Evolutionary conservation across 1,140 invertebrate species (phyloP), one percentile per base, ranked within the genome.

Genomic region (Eriosoma lanigerum): DNA sequence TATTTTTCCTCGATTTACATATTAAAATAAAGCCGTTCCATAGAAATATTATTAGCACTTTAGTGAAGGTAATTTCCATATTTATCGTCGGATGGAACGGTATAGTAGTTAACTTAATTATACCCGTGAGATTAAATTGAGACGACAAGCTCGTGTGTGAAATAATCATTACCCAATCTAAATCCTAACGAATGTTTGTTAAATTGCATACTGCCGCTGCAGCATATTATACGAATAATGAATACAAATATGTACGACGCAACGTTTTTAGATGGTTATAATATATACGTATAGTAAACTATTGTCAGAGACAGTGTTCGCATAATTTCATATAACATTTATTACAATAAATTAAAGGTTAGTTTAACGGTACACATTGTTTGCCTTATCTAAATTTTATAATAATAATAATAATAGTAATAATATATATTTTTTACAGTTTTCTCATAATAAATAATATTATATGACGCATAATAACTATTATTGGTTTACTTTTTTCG

Each of bases 281-380:
- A 13, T 6, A 44, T 60, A 44, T 9, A 19, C 32, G 21, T 66
- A 21, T 46, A 50, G 66, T 50, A 3, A 26, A 68, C 44, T 15
- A 48, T 48, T 68, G 66, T 68, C 21, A 68, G 38, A 68, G 21
- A 68, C 44, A 48, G 38, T 24, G 66, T 48, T 46, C 17, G 21
- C 44, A 68, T 68, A 68, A 68, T 78, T 78, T 56, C 38, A 46
- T 62, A 78, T 62, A 78, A 78, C 75, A 78, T 78, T 78, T 78
- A 78, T 78, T 78, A 46, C 52, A 78, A 78, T 78, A 78, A 78
- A 78, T 62, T 78, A 62, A 62, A 46, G 54, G 75, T 78, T 78
- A 78, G n/a, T 78, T 78, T 78, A 78, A 60, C 75, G 75, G 75
- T 78, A 78, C 75, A 78, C 56, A 78, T 21, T 75, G 52, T 75